Evolutionary conservation across 1,140 invertebrate genomes (phyloP).

Genomic region (Penaeus japonicus): DNA sequence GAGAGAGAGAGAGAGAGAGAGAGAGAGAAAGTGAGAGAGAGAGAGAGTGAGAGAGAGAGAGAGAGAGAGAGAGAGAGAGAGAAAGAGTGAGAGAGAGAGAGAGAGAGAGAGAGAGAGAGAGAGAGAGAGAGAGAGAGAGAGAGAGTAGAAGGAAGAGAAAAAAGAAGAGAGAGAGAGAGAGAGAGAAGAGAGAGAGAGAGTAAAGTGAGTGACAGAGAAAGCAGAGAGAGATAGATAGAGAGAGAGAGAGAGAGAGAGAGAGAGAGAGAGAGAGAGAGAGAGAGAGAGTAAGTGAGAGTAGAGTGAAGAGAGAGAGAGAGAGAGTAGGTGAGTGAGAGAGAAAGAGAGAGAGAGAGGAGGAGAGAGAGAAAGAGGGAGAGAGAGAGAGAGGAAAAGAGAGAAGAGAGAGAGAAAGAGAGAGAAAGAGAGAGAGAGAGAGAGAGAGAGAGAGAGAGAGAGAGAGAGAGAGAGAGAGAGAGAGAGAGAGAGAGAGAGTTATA

Average conservation of each 20-base stretch:
- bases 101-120: slow-evolving; percentile 27
- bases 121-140: neutral
- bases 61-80: neutral
- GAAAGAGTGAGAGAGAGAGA: slow-evolving; percentile 15
- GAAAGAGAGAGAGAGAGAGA: neutral
- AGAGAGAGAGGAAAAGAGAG: neutral
- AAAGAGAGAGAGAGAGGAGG: neutral
- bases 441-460: no score
- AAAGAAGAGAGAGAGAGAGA: neutral
- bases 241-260: neutral
- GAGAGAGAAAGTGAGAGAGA: neutral
- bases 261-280: neutral
- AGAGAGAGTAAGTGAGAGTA: neutral
- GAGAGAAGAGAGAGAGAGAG: neutral
- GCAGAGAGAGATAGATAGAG: neutral
- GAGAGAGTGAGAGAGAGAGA: neutral
- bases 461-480: no score
- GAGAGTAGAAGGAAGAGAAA: neutral
- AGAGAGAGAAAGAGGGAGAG: neutral
- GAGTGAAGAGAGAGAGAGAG: neutral
- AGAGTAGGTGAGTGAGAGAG: neutral
- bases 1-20: no score
- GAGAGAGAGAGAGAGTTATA: no score
- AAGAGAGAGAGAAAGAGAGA: neutral
- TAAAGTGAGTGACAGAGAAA: neutral